These are phyloP conservation scores for Rhynchophorus ferrugineus DNA, from an alignment of 1,140 invertebrate species.

Conservation along the genomic window DNA sequence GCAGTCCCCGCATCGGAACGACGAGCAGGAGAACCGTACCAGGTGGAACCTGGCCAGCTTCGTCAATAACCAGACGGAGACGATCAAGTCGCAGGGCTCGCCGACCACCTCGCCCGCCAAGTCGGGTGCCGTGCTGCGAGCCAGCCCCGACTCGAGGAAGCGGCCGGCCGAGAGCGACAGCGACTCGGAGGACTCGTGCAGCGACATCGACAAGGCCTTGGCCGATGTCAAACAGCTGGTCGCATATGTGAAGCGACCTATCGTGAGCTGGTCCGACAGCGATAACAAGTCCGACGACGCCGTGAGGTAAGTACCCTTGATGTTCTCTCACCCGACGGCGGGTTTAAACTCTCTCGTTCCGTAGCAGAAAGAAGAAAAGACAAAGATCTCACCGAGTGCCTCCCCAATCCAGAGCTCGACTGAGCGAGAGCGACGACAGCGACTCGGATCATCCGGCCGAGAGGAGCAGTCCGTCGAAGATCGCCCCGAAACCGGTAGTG, in stretches of 20 bases:
- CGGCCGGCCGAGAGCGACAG: neutral
- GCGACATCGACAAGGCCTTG: slow-evolving; percentile 43
- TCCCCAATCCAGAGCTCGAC: neutral
- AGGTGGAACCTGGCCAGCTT: slow-evolving; percentile 50
- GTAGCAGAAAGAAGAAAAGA: slow-evolving; percentile 9
- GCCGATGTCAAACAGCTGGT: slow-evolving; percentile 37
- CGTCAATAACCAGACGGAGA: slow-evolving; percentile 30
- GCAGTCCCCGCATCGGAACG: slow-evolving; percentile 30
- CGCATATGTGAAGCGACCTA: slow-evolving; percentile 20
- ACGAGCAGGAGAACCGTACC: slow-evolving; percentile 40
- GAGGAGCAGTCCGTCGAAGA: slow-evolving; percentile 24
- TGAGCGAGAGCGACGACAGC: slow-evolving; percentile 4
- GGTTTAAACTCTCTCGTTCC: no score
- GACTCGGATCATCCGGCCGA: slow-evolving; percentile 4
- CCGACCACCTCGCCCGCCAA: slow-evolving; percentile 17
- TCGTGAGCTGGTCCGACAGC: slow-evolving; percentile 37
- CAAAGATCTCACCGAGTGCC: neutral
- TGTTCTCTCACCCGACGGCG: no score
- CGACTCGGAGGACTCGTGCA: slow-evolving; percentile 38
- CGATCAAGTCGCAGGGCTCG: slow-evolving; percentile 16
- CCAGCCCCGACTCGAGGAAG: slow-evolving; percentile 22
- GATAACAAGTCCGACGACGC: slow-evolving; percentile 20
- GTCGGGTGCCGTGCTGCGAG: slow-evolving; percentile 4
- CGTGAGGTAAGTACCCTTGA: neutral
- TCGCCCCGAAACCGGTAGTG: slow-evolving; percentile 28